Evolutionary conservation across 2,888 invertebrate genomes (phyloP).

Genomic region (Apeira syringaria): DNA sequence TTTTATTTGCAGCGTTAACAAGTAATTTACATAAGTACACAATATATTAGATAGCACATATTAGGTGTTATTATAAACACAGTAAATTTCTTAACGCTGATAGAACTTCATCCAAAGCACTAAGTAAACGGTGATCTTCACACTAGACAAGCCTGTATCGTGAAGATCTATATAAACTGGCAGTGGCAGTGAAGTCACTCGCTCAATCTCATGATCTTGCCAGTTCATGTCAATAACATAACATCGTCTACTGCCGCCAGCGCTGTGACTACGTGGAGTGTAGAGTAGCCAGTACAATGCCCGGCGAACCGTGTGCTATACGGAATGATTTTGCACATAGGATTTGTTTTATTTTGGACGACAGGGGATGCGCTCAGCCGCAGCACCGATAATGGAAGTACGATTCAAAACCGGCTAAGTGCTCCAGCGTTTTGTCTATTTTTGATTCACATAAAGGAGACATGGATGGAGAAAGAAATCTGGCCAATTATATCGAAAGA

Average conservation of each 20-base stretch:
- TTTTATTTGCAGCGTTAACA: too few relatives aligned
- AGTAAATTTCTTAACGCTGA: too few relatives aligned
- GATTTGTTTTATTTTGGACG: conserved; percentile 58
- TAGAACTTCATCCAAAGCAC: too few relatives aligned
- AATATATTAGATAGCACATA: too few relatives aligned
- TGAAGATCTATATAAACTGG: too few relatives aligned
- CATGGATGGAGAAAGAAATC: conserved; percentile 13
- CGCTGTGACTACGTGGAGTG: conserved; percentile 1
- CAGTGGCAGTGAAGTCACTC: too few relatives aligned
- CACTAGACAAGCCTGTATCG: too few relatives aligned
- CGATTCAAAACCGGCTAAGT: conserved; percentile 39
- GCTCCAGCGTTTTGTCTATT: conserved; percentile 29
- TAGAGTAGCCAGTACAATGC: conserved; percentile 13
- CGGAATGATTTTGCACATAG: conserved; percentile 56
- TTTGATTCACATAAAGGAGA: conserved; percentile 20
- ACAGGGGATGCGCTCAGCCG: conserved; percentile 50
- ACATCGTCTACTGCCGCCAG: neutral
- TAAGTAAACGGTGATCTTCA: too few relatives aligned
- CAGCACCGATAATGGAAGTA: conserved; percentile 53
- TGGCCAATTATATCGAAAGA: conserved; percentile 18
- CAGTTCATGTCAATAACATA: too few relatives aligned
- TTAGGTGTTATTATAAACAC: too few relatives aligned
- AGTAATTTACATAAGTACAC: too few relatives aligned
- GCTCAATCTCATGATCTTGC: too few relatives aligned
- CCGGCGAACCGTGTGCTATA: conserved; percentile 41